phyloP scores from a whole-genome alignment of 2,797 vertebrate species.

The Echeneis naucrates region DNA sequence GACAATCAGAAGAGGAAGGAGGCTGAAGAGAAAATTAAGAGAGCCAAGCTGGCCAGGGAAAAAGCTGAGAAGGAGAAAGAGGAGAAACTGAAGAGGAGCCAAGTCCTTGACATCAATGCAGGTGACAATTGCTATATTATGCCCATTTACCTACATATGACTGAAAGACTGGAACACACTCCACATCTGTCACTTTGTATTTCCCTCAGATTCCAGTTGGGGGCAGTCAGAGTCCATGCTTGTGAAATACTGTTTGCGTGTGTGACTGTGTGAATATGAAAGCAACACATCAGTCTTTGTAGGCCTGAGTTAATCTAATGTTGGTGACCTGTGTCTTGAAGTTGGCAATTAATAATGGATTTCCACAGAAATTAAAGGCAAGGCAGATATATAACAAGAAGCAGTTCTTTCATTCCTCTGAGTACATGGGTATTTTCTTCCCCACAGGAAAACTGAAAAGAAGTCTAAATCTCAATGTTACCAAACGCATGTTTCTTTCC shows the following conservation, averaged over 20 bases:
- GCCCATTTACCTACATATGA: conserved; percentile 31
- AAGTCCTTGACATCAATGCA: conserved; percentile 86
- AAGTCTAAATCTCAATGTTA: conserved; percentile 51
- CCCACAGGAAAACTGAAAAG: conserved; percentile 26
- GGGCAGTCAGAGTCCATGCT: conserved; percentile 80
- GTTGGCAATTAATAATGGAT: conserved; percentile 45
- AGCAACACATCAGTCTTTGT: conserved; percentile 54
- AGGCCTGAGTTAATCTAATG: conserved; percentile 75
- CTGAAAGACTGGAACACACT: conserved; percentile 18
- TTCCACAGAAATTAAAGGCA: conserved; percentile 43
- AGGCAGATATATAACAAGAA: conserved; percentile 24
- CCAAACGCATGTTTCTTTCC: conserved; percentile 47
- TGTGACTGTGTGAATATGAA: conserved; percentile 23
- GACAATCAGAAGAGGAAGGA: conserved; percentile 89
- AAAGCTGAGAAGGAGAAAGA: conserved; percentile 88
- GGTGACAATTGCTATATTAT: conserved; percentile 76
- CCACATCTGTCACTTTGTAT: conserved; percentile 48
- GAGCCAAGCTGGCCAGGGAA: conserved; percentile 87
- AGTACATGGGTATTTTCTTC: conserved; percentile 33
- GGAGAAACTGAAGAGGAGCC: conserved; percentile 88
- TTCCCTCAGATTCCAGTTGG: conserved; percentile 76
- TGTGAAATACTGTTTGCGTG: conserved; percentile 29
- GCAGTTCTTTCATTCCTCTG: conserved; percentile 28
- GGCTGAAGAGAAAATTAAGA: conserved; percentile 88
- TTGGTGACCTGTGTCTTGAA: conserved; percentile 65